These are phyloP conservation scores for Ellobius talpinus DNA, from an alignment of 2,113 vertebrate species.

Conservation along the genomic window DNA sequence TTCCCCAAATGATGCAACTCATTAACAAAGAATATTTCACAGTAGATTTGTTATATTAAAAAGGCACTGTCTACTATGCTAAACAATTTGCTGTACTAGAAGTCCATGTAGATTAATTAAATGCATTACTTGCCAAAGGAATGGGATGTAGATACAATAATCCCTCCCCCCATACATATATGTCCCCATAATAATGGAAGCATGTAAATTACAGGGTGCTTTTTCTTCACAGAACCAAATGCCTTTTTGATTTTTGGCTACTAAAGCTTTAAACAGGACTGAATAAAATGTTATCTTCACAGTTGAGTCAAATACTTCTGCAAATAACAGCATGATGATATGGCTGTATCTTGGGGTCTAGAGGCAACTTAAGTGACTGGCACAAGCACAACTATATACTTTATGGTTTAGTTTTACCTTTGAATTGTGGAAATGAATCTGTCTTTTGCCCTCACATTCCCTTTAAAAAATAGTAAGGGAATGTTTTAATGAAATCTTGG, in stretches of 20 bases:
- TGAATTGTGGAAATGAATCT: not conserved
- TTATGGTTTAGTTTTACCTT: conserved; percentile 15
- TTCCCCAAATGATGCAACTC: conserved; percentile 85
- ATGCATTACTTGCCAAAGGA: conserved; percentile 71
- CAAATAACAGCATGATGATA: conserved; percentile 34
- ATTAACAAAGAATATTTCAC: conserved; percentile 86
- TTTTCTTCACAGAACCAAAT: not conserved
- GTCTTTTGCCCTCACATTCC: not conserved
- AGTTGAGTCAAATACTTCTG: conserved; percentile 50
- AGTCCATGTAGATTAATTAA: conserved; percentile 86
- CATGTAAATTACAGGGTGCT: not conserved
- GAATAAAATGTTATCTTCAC: conserved; percentile 68
- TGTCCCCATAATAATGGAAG: not conserved
- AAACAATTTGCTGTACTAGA: conserved; percentile 86
- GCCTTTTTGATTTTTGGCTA: conserved; percentile 59
- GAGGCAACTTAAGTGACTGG: not conserved
- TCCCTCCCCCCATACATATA: too few species aligned
- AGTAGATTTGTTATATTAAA: conserved; percentile 86
- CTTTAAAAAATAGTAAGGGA: not conserved
- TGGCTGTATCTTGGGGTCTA: not conserved
- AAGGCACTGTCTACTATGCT: conserved; percentile 84
- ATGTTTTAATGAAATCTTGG: not conserved
- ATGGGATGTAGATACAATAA: not conserved
- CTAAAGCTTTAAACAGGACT: conserved; percentile 70
- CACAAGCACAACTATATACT: not conserved